Percentiles rank a stretch among this genome's conserved stretches.
Conservation (phyloP, 2,888 invertebrate species). For the Ypsolopha sequella region DNA sequence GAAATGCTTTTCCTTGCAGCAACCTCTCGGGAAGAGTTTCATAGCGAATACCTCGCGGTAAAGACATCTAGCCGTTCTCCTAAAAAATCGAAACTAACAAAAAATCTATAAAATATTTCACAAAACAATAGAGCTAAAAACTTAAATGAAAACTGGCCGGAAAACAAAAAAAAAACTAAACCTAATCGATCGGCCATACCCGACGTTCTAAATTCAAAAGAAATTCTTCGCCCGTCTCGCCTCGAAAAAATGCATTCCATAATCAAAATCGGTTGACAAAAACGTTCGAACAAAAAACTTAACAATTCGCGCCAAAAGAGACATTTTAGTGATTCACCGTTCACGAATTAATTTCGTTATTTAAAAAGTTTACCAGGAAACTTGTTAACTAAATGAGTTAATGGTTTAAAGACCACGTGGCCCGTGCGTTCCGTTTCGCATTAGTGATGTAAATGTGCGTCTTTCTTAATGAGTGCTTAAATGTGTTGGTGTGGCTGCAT, state of each 20-base stretch:
- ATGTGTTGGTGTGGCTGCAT: constrained; percentile 35
- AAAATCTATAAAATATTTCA: constrained; percentile 23
- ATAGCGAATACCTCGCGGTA: constrained; percentile 72
- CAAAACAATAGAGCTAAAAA: constrained; percentile 18
- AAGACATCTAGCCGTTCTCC: constrained; percentile 59
- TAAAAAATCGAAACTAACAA: constrained; percentile 22
- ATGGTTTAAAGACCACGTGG: constrained; percentile 36
- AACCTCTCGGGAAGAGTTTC: constrained; percentile 70
- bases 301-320: constrained; percentile 27
- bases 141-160: constrained; percentile 16
- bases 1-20: constrained; percentile 71
- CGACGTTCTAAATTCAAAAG: constrained; percentile 33
- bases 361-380: constrained; percentile 37
- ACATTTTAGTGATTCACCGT: constrained; percentile 20
- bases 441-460: constrained; percentile 63
- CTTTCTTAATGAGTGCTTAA: constrained; percentile 48
- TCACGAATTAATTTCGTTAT: constrained; percentile 21
- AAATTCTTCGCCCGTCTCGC: constrained; percentile 53
- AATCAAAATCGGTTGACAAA: constrained; percentile 26
- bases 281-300: constrained; percentile 20
- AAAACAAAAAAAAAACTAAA: constrained; percentile 5
- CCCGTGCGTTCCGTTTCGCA: constrained; percentile 15
- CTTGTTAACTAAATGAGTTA: constrained; percentile 19
- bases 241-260: constrained; percentile 32
- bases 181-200: constrained; percentile 44